A percentile compares a stretch with the other conserved stretches of the same genome.
Conservation (phyloP, 2,888 invertebrate genomes). For the Anthophora plumipes region DNA sequence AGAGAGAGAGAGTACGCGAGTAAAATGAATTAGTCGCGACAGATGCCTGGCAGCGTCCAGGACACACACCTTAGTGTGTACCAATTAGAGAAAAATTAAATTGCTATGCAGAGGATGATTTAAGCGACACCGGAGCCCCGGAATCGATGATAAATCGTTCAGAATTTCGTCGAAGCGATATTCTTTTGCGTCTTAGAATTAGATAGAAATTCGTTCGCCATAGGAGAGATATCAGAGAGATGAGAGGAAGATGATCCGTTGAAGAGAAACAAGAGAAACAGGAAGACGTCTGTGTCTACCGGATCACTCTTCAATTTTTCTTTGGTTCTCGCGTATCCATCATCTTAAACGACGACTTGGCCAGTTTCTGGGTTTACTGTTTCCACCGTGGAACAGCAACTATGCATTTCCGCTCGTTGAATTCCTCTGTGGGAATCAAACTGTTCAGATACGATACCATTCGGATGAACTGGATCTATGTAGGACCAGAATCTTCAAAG, state of each 20-base stretch:
- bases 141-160: constrained; percentile 1
- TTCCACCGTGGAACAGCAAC: constrained; percentile 67
- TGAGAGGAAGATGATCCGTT: constrained; percentile 7
- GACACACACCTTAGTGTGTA: neutral
- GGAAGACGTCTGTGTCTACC: constrained; percentile 37
- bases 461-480: constrained; percentile 26
- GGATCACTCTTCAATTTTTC: constrained; percentile 63
- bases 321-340: constrained; percentile 61
- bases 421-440: constrained; percentile 68
- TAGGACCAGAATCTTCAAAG: constrained; percentile 7
- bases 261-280: constrained; percentile 52
- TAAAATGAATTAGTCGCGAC: neutral
- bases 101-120: constrained; percentile 4
- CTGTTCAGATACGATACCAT: constrained; percentile 46
- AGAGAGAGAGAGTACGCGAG: constrained; percentile 9
- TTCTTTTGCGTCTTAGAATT: no score
- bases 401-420: constrained; percentile 71
- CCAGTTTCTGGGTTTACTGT: constrained; percentile 69
- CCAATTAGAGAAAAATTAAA: constrained; percentile 37
- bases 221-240: no score
- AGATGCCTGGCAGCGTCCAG: no score
- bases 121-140: neutral
- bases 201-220: no score
- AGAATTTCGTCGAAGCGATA: neutral
- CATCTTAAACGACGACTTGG: constrained; percentile 36